Percentiles rank a stretch among this genome's conserved stretches.
Conservation (phyloP, 2,888 invertebrate species). For the Papilio elwesi region DNA sequence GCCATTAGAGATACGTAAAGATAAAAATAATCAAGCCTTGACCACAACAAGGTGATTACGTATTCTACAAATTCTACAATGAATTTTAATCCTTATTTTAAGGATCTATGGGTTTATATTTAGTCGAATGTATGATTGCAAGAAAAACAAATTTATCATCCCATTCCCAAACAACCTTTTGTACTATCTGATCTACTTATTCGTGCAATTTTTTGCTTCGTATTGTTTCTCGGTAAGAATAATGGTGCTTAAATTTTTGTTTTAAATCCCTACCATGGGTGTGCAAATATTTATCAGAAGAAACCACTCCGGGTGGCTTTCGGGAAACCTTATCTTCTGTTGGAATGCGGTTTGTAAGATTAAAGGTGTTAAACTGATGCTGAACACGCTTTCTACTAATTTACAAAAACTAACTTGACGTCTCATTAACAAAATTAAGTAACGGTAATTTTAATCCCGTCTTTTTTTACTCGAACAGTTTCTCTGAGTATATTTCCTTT, state of each 20-base stretch:
- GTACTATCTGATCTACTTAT: conserved; percentile 79
- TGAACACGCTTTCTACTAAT: conserved; percentile 56
- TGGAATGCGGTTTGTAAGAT: conserved; percentile 61
- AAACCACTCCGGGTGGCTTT: conserved; percentile 59
- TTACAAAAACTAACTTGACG: conserved; percentile 51
- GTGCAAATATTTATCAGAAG: conserved; percentile 73
- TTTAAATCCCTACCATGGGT: conserved; percentile 64
- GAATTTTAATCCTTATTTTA: conserved; percentile 48
- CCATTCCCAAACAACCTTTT: conserved; percentile 69
- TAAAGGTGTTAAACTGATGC: conserved; percentile 67
- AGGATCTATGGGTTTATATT: conserved; percentile 25
- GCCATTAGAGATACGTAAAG: conserved; percentile 74
- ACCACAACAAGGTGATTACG: conserved; percentile 64
- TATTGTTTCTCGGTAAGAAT: conserved; percentile 70
- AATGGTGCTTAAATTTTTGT: conserved; percentile 74
- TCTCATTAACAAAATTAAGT: conserved; percentile 10
- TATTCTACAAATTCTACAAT: conserved; percentile 32
- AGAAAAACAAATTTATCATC: conserved; percentile 72
- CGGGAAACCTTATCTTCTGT: conserved; percentile 62
- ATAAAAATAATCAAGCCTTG: conserved; percentile 79
- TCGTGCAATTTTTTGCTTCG: conserved; percentile 68
- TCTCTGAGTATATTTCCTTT: conserved; percentile 60
- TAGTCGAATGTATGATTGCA: conserved; percentile 47
- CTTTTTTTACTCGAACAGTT: conserved; percentile 37
- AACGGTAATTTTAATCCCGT: conserved; percentile 1